Percentiles rank a stretch among this genome's conserved stretches.
These are phyloP conservation scores for Beroe ovata DNA, from an alignment of 37 sponge, comb jelly and placozoan species.

Conservation along the genomic window DNA sequence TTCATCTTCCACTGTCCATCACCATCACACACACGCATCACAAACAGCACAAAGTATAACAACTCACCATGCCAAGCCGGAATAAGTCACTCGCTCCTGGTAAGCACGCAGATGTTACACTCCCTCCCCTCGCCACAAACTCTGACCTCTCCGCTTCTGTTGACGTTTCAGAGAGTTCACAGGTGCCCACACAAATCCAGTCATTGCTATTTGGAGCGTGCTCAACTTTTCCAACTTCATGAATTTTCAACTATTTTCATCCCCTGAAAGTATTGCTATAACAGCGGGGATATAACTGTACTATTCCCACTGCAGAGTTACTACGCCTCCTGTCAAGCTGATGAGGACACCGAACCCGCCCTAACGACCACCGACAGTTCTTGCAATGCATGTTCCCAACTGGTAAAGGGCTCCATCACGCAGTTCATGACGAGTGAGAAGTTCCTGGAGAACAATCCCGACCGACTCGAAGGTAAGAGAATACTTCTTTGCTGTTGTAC, in stretches of 20 bases:
- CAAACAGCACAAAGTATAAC: too few relatives aligned
- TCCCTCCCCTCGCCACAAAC: too few relatives aligned
- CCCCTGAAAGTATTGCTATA: too few relatives aligned
- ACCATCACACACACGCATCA: too few relatives aligned
- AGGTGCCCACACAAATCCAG: neutral
- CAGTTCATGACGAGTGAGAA: constrained; percentile 59
- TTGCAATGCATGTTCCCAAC: neutral
- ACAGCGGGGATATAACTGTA: too few relatives aligned
- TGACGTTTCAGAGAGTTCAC: neutral
- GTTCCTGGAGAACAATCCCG: constrained; percentile 63
- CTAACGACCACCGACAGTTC: neutral
- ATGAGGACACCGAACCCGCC: neutral
- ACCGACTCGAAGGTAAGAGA: constrained; percentile 53
- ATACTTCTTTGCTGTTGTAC: too few relatives aligned
- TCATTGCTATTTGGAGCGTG: too few relatives aligned
- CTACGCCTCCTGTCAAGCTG: neutral
- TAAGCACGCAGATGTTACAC: too few relatives aligned
- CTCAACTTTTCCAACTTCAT: too few relatives aligned
- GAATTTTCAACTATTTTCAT: too few relatives aligned
- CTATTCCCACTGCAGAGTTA: neutral
- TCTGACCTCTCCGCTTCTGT: too few relatives aligned
- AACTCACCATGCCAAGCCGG: neutral
- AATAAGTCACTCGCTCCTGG: neutral
- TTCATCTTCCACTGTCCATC: too few relatives aligned
- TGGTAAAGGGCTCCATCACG: constrained; percentile 10